Base-by-base conservation (phyloP, 1,140 invertebrate species). In the Marisa cornuarietis region DNA sequence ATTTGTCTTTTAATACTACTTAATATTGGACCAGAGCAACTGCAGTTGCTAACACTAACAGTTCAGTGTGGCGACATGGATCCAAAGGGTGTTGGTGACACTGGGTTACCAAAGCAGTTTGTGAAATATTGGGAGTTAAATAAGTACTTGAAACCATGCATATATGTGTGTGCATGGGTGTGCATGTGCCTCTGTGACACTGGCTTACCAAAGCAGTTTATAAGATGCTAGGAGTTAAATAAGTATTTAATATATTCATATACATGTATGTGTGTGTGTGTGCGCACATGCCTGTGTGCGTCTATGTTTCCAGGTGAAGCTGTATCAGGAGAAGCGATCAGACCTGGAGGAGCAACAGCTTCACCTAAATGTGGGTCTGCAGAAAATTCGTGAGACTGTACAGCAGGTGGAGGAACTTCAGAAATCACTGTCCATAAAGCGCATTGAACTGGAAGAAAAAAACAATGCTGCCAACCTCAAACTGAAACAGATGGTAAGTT, bases 331-430 rank as follows among this genome's bases (percentile, higher is more conserved):
- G 91, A 99, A 99, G 91, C 94, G 98, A 52, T 96, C 97, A 11
- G 98, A 99, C 89, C 92, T 99, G 61, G 98, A 99, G 91, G 99
- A 99, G 88, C 98, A 99, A 89, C 98, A 99, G 88, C 93, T 99
- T 4, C 99, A 99, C 93, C 92, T 99, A 79, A 99, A 99, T 90
- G 98, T 99, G 68, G 99, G 99, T 92, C 92, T 99, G 42, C 96
- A 96, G 84, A 99, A 99, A 91, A 99, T 99, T 83, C 96, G 97
- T 0, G 99, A 99, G 92, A 99, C 99, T 52, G 97, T 99, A 2
- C 97, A 99, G 88, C 98, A 99, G 91, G 99, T 99, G 7, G 98
- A 99, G 90, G 98, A 99, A 91, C 97, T 99, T 94, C 98, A 99
- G 88, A 99, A 98, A 91, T 99, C 97, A 83, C 93, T 99, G 68